Percentiles rank a stretch among this genome's conserved stretches.
phyloP scores from a whole-genome alignment of 2,113 vertebrate species.

The Centropus unirufus region DNA sequence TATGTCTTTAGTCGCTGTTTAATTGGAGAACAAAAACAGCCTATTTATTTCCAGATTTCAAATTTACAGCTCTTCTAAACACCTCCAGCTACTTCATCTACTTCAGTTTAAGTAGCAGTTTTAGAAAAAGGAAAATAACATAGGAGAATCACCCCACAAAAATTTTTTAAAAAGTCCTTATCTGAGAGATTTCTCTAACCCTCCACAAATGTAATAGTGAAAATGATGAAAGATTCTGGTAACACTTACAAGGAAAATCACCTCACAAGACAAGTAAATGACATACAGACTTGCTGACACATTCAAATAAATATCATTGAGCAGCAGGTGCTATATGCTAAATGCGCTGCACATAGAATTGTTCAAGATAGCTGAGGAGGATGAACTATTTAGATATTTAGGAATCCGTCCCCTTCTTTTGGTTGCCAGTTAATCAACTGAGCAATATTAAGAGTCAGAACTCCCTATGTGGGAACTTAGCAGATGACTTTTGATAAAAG shows the following conservation, averaged over 20 bases:
- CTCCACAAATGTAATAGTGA: background rate
- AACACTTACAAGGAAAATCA: background rate
- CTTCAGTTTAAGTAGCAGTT: background rate
- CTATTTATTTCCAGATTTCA: background rate
- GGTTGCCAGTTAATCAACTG: slow-evolving; percentile 10
- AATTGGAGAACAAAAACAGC: background rate
- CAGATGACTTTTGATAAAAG: background rate
- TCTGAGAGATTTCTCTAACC: background rate
- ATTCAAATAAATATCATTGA: background rate
- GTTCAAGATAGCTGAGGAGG: background rate
- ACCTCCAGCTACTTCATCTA: background rate
- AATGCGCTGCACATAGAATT: background rate
- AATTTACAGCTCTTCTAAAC: background rate
- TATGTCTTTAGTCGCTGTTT: background rate
- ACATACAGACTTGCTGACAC: background rate
- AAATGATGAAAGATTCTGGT: background rate
- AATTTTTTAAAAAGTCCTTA: background rate
- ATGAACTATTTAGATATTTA: slow-evolving; percentile 1
- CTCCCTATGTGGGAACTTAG: background rate
- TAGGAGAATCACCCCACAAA: background rate
- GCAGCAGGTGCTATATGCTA: background rate
- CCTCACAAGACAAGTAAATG: background rate
- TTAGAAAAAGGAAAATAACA: background rate
- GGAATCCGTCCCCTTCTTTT: background rate
- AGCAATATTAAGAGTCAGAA: background rate